Conservation (phyloP, 1,140 invertebrate genomes). For the Brachionus manjavacas region DNA sequence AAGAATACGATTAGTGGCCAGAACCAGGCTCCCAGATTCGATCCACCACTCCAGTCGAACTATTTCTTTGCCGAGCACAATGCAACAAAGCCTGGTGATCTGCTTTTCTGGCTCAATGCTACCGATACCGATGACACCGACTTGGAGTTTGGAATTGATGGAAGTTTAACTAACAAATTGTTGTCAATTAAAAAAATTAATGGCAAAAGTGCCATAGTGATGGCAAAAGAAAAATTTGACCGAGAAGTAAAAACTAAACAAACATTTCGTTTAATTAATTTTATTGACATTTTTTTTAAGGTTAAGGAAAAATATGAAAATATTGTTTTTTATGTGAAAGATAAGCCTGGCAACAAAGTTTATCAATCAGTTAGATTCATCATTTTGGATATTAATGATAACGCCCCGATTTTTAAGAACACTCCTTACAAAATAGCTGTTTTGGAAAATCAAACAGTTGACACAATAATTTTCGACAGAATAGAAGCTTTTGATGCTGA, state of each 20-base stretch:
- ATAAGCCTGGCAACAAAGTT: slow-evolving; percentile 36
- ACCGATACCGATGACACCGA: slow-evolving; percentile 7
- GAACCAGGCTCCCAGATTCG: slow-evolving; percentile 34
- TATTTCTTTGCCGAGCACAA: slow-evolving; percentile 38
- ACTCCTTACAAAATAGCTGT: slow-evolving; percentile 24
- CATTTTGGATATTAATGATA: slow-evolving; percentile 37
- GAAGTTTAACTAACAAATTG: not conserved
- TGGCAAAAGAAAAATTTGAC: slow-evolving; percentile 26
- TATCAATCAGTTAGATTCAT: slow-evolving; percentile 39
- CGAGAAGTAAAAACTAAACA: not conserved
- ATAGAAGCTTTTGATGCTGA: slow-evolving; percentile 27
- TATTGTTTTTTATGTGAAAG: slow-evolving; percentile 41
- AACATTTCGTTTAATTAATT: too few relatives aligned
- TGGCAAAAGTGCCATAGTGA: slow-evolving; percentile 14
- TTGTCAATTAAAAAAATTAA: not conserved
- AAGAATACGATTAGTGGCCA: slow-evolving; percentile 24
- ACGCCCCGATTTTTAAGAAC: slow-evolving; percentile 27
- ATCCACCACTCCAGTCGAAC: slow-evolving; percentile 12
- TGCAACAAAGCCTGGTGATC: slow-evolving; percentile 32
- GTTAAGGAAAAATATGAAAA: slow-evolving; percentile 33
- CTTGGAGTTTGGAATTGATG: slow-evolving; percentile 7
- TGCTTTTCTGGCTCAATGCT: slow-evolving; percentile 35
- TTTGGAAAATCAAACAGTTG: not conserved
- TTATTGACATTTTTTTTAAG: not conserved
- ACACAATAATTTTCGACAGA: not conserved